Evolutionary conservation across 2,797 vertebrate genomes (phyloP).

Genomic region (Acrossocheilus fasciatus): DNA sequence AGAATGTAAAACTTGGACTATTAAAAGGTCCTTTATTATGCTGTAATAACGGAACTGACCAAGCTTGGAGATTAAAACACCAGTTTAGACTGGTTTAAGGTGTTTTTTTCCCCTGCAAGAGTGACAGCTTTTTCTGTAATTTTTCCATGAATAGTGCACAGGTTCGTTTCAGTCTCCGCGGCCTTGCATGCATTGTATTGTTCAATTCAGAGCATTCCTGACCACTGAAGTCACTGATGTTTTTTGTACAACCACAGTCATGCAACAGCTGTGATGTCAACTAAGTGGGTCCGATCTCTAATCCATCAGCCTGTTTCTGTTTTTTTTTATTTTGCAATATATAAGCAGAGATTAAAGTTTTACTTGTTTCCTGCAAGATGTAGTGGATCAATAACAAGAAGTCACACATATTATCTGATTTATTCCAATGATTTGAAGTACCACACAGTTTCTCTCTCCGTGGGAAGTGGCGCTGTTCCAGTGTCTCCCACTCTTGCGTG

Average conservation of each 20-base stretch:
- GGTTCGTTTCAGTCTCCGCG: neutral
- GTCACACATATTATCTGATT: neutral
- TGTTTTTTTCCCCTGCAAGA: neutral
- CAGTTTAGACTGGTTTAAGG: neutral
- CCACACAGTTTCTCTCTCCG: neutral
- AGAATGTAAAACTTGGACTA: neutral
- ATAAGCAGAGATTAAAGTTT: neutral
- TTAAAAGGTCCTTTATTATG: neutral
- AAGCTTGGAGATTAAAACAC: neutral
- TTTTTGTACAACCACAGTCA: neutral
- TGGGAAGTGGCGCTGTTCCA: slow-evolving; percentile 32
- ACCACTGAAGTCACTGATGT: neutral
- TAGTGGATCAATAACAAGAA: neutral
- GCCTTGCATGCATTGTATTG: neutral
- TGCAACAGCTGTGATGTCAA: neutral
- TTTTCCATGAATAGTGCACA: neutral
- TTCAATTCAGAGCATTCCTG: neutral
- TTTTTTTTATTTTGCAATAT: neutral
- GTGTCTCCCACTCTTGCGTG: slow-evolving; percentile 12
- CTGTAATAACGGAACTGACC: neutral
- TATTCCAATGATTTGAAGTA: slow-evolving; percentile 1
- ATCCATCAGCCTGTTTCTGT: neutral
- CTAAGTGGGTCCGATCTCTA: neutral
- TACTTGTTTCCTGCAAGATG: neutral
- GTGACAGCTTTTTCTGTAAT: neutral